Base-by-base conservation (phyloP, 53 echinoderm and acorn worm genomes). In the Temnopleurus reevesii region DNA sequence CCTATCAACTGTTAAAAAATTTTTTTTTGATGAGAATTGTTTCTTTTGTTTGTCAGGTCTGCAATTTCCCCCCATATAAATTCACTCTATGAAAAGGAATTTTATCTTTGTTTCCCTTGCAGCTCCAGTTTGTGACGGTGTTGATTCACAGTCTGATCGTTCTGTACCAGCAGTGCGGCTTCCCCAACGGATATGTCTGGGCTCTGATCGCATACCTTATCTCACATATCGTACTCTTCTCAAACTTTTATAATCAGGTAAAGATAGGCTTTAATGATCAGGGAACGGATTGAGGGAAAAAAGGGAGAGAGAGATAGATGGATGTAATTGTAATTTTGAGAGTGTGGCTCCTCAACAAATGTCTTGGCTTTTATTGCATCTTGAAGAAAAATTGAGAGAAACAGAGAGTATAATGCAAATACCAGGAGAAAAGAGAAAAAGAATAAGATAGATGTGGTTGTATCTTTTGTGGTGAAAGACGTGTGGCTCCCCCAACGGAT, bases 111-210 rank as follows among this genome's bases (percentile, higher is more conserved):
- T 51, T 51, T 23, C 30, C 30, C 49, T 8, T 46, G 18, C 92
- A 98, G 95, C 13, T 93, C 23, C 98, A 98, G 90, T 97, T 97
- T 55, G 82, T 95, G 45, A 79, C 89, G n/a, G 92, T 94, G n/a
- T 84, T 97, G 51, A 84, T 95, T 59, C 97, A 97, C 82, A 88
- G 92, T 35, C 8, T 93, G 7, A 41, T 86, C 57, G 90, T 86
- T 29, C 59, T 94, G 76, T 91, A 91, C 90, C 51, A 65, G 23
- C 90, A 93, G 35, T 97, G 97, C 29, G 92, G 90, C 53, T 94
- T 92, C 77, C 96, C 95, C 0, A 44, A 81, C 19, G 90, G 89
- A 3, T 95, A 91, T 79, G 71, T 95, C 86, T 94, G 89, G 24
- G 91, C 94, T 13, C 92, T 97, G n/a, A 88, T 93, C 3, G 81